Conservation (phyloP, 2,113 vertebrate genomes). For the Hypocryptadius cinnamomeus region DNA sequence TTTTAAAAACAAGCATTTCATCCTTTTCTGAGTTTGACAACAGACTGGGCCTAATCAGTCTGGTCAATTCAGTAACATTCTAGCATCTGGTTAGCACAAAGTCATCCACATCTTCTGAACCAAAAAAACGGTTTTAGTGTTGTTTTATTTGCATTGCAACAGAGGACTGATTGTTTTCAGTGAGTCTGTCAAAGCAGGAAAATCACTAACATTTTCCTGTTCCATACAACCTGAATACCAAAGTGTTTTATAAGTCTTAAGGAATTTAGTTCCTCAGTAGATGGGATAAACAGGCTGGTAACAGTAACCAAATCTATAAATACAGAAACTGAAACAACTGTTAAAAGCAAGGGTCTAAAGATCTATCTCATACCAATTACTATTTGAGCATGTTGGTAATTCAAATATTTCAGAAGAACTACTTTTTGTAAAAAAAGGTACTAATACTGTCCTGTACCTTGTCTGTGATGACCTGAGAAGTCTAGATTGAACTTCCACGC, state of each 20-base stretch:
- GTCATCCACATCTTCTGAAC: neutral
- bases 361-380: neutral
- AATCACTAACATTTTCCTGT: neutral
- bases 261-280: neutral
- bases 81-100: neutral
- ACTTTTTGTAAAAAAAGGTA: neutral
- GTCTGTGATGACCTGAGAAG: neutral
- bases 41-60: slow-evolving; percentile 47
- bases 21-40: slow-evolving; percentile 1
- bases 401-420: neutral
- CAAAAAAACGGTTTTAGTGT: neutral
- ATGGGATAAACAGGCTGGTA: neutral
- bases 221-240: neutral
- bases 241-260: neutral
- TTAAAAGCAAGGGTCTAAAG: neutral
- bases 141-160: neutral
- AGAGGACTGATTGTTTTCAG: neutral
- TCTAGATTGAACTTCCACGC: neutral
- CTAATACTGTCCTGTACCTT: neutral
- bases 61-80: neutral
- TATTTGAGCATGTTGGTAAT: neutral
- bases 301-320: neutral
- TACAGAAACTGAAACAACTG: neutral
- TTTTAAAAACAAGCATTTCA: slow-evolving; percentile 49
- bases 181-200: neutral